Base-by-base conservation (phyloP, 2,888 invertebrate species). In the Ectemnius lituratus region DNA sequence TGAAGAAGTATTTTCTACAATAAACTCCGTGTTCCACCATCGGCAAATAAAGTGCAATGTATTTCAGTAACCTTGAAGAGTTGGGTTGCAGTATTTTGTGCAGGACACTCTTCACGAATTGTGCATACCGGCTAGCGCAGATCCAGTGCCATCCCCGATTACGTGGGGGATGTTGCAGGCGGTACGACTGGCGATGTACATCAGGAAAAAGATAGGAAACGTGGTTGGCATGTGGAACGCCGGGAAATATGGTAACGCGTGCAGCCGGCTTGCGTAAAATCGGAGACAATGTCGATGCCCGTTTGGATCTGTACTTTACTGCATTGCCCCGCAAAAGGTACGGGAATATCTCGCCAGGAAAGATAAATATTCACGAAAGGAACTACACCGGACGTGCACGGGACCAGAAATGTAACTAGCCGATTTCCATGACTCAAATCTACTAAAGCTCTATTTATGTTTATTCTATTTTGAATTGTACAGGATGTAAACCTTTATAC, bases 241-340 rank as follows among this genome's bases (percentile, higher is more conserved):
- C 52, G 77, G 74, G 76, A 84, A 80, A 82, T 81, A 79, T 75
- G 76, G 71, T 37, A 37, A 37, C 37, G 37, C 76, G 67, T 73
- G 70, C 74, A 70, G 71, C 69, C 78, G 16, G 77, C 65, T 56
- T 66, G 67, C 70, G 68, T 85, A 81, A 83, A 83, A 81, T 69
- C 72, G 72, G 76, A 81, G 75, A 85, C 80, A 79, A 73, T 75
- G 78, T 75, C 79, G 68, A 65, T 74, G 75, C 67, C 59, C 72
- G 70, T 49, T 52, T 65, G 66, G 77, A 73, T 83, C 78, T 67
- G 74, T 75, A 64, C 71, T 81, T 79, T 82, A 80, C 75, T 76
- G 74, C 63, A 76, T 46, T 67, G 67, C 16, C 4, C 76, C 78
- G 69, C 84, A 82, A 82, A 79, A 75, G 73, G 76, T 77, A 81